Evolutionary conservation across 1,140 invertebrate genomes (phyloP), one percentile per base, ranked within the genome.

Genomic region (Aphaenogaster rudis): DNA sequence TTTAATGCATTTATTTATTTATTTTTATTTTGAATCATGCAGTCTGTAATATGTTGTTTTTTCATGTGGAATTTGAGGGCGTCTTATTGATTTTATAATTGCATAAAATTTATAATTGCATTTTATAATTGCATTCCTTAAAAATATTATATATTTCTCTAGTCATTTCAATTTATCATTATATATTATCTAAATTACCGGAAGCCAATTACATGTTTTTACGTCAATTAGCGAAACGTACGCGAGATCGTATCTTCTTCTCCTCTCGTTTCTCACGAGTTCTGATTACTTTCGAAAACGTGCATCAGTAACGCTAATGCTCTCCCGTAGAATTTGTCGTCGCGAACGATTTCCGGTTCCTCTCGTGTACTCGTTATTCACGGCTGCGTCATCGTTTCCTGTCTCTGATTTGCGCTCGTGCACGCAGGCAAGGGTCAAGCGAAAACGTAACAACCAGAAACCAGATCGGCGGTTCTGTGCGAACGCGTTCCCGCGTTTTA

Each of bases 371-470:
- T 61, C 82, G 61, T 78, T 87, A 84, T 88, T 88, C 80, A 89
- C 6, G 86, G 86, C 77, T 80, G 89, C 90, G 90, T 92, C 92
- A 92, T 91, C 91, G 89, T 92, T 93, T 93, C 93, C 93, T 92
- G 91, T 81, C 82, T 85, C 63, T 66, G 81, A 85, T 52, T 61
- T 42, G 66, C 50, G 61, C 86, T 50, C 48, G 8, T 79, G 36
- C 7, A 64, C 9, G 13, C 36, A 21, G 45, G 36, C 39, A 48
- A 64, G 59, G 74, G 74, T 78, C 13, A 45, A 57, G 28, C 13
- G 61, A 66, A 79, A 86, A 64, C 82, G 48, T 64, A 86, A 76
- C 52, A 72, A 63, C 42, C 36, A 78, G 48, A 79, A 64, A 86
- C 28, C 74, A 72, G 80, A 72, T 74, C 63, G 39, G 15, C 17